A percentile compares a stretch with the other conserved stretches of the same genome.
Evolutionary conservation across 2,888 invertebrate species (phyloP).

Genomic region (Callosobruchus maculatus): DNA sequence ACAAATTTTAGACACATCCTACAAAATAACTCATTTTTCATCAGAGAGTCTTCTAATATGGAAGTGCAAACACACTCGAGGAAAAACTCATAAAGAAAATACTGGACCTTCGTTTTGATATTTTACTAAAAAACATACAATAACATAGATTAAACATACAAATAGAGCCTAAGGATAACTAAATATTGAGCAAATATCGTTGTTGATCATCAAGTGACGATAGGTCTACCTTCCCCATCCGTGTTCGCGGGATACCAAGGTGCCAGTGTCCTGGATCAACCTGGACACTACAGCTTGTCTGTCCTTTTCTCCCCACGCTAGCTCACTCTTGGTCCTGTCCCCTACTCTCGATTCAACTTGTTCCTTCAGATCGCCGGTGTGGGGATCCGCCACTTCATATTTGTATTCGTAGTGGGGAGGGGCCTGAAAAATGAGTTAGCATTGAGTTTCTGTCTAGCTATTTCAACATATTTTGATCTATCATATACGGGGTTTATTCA

Average conservation of each 20-base stretch:
- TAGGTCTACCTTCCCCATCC: neutral
- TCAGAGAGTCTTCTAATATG: too few relatives aligned
- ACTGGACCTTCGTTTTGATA: neutral
- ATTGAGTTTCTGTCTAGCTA: too few relatives aligned
- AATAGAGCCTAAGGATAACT: too few relatives aligned
- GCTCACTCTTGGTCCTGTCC: constrained; percentile 21
- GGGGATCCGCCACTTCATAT: constrained; percentile 27
- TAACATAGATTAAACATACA: neutral
- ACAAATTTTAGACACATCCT: too few relatives aligned
- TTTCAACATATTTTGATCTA: too few relatives aligned
- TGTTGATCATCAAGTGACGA: neutral
- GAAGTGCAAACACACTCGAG: too few relatives aligned
- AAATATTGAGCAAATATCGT: neutral
- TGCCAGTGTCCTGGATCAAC: constrained; percentile 4
- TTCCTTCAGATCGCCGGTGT: constrained; percentile 29
- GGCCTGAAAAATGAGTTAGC: constrained; percentile 19
- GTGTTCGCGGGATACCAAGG: neutral
- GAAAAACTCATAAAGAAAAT: neutral
- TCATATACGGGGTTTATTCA: too few relatives aligned
- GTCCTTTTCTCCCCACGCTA: constrained; percentile 12
- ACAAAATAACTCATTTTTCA: too few relatives aligned
- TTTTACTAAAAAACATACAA: neutral
- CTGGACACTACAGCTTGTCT: constrained; percentile 14
- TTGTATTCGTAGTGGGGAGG: constrained; percentile 30
- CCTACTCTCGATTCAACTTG: constrained; percentile 25